phyloP scores from a whole-genome alignment of 1,140 invertebrate species.

The Pararge aegeria region DNA sequence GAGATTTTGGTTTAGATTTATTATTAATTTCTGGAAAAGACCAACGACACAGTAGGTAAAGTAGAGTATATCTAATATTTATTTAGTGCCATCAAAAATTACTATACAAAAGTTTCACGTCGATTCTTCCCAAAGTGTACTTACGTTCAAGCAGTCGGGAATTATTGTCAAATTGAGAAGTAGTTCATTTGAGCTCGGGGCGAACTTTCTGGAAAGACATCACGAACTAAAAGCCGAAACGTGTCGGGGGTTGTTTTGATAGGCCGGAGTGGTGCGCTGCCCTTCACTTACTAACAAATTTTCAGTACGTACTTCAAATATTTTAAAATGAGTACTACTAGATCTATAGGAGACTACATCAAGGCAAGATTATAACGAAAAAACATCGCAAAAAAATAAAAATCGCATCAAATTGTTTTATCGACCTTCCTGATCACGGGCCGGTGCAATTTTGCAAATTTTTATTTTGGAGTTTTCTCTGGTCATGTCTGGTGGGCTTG shows the following conservation, averaged over 20 bases:
- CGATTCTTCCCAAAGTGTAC: constrained; percentile 12
- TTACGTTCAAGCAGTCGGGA: constrained; percentile 9
- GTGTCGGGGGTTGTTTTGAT: constrained; percentile 31
- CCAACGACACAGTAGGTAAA: not conserved
- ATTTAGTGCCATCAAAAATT: not conserved
- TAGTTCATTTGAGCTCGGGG: not conserved
- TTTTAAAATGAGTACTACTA: not conserved
- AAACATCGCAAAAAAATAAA: too few species aligned
- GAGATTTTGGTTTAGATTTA: too few species aligned
- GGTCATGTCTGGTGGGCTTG: too few species aligned
- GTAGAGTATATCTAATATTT: not conserved
- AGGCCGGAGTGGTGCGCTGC: constrained; percentile 1
- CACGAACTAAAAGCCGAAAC: constrained; percentile 36
- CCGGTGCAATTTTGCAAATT: too few species aligned
- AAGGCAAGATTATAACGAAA: too few species aligned
- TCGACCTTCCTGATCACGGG: too few species aligned
- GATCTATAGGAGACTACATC: too few species aligned
- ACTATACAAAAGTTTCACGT: constrained; percentile 6
- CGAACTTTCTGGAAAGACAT: constrained; percentile 24
- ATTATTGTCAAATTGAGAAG: constrained; percentile 12
- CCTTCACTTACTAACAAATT: not conserved
- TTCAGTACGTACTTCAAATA: not conserved
- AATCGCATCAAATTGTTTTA: too few species aligned
- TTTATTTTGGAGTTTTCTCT: too few species aligned
- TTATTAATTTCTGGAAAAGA: too few species aligned